phyloP scores from a whole-genome alignment of 2,113 vertebrate genomes.

The Macrotis lagotis region DNA sequence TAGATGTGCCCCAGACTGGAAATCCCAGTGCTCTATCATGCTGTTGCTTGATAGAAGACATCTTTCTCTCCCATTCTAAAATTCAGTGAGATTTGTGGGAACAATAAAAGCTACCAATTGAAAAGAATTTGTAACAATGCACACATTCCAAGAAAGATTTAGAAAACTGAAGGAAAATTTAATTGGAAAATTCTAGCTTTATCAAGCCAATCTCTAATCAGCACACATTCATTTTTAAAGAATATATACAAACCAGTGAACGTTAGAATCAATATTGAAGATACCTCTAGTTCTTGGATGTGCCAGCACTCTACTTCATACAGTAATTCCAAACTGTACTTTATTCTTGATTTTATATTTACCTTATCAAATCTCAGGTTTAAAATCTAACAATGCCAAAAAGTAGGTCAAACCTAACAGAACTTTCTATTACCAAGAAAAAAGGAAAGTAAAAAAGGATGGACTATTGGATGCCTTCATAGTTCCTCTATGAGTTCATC shows the following conservation, averaged over 20 bases:
- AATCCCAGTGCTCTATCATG: not conserved
- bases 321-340: not conserved
- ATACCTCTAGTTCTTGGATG: not conserved
- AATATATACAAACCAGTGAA: not conserved
- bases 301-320: not conserved
- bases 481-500: not conserved
- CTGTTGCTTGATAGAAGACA: not conserved
- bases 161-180: not conserved
- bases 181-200: not conserved
- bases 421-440: not conserved
- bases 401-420: constrained; percentile 2
- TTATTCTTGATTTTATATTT: not conserved
- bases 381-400: not conserved
- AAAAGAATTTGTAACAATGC: not conserved
- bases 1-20: too few relatives aligned
- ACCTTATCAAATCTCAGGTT: not conserved
- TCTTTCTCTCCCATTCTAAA: not conserved
- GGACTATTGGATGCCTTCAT: not conserved
- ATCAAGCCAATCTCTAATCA: not conserved
- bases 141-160: not conserved
- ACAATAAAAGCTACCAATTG: not conserved
- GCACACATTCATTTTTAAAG: not conserved
- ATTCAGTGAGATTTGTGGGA: not conserved
- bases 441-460: not conserved
- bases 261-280: not conserved